Conservation (phyloP, 2,797 vertebrate species). For the Diplodus puntazzo region DNA sequence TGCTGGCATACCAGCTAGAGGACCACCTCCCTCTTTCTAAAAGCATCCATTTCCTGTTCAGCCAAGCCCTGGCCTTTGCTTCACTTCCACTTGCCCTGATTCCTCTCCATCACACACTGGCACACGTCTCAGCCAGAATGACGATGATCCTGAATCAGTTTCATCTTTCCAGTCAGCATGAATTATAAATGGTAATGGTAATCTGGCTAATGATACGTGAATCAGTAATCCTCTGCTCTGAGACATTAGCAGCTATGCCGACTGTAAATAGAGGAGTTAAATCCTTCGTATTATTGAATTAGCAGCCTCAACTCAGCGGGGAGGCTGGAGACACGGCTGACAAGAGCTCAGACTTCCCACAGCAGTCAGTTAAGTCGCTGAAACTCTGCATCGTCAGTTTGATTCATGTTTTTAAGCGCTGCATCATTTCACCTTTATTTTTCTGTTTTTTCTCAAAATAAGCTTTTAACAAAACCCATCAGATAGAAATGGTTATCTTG, state of each 20-base stretch:
- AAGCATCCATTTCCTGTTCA: conserved; percentile 36
- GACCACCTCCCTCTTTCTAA: conserved; percentile 9
- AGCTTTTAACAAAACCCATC: not conserved
- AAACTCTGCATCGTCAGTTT: conserved; percentile 20
- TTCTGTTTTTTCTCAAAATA: not conserved
- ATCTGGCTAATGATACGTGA: conserved; percentile 61
- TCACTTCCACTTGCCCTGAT: conserved; percentile 33
- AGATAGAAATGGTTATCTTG: not conserved
- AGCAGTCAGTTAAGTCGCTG: conserved; percentile 29
- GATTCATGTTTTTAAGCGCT: conserved; percentile 10
- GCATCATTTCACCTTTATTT: conserved; percentile 3
- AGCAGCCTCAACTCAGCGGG: conserved; percentile 65
- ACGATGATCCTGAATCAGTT: conserved; percentile 44
- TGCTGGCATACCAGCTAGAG: conserved; percentile 7
- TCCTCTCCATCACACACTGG: conserved; percentile 28
- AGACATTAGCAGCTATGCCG: conserved; percentile 58
- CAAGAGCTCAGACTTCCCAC: conserved; percentile 44
- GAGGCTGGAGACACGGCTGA: conserved; percentile 48
- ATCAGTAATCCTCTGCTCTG: conserved; percentile 57
- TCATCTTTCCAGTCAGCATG: conserved; percentile 56
- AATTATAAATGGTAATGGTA: conserved; percentile 58
- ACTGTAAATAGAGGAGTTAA: conserved; percentile 78
- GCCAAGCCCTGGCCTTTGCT: conserved; percentile 19
- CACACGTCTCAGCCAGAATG: conserved; percentile 19
- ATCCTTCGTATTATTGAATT: conserved; percentile 72